Evolutionary conservation across 2,797 vertebrate genomes (phyloP), one percentile per base, ranked within the genome.

Genomic region (Columba guinea): DNA sequence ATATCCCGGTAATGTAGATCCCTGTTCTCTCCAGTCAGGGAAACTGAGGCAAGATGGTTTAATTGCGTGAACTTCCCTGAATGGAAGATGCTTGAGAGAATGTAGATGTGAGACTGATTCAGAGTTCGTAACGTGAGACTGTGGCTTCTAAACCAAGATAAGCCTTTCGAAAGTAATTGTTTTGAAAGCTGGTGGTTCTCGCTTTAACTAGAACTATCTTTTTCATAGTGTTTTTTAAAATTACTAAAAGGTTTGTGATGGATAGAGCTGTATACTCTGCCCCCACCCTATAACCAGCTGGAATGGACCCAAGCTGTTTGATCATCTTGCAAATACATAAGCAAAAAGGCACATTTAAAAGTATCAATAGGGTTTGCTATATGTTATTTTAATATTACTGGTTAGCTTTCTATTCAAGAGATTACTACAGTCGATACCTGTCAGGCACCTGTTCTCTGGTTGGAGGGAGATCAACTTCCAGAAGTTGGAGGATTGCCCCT

Each of bases 161-260:
- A 80, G 7, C 23, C 11, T 74, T 3, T 2, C 23, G 19, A 34
- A 68, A 64, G 32, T 20, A 59, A 26, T 26, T 28, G 7, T 15
- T 83, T 60, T 34, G 23, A 67, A 68, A 70, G 32, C 1, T 32
- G 13, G 4, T 49, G 1, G 0, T 58, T 71, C 51, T 69, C 24
- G 20, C 52, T 65, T 48, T 79, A 46, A 9, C 32, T 77, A 23
- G 39, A 74, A 30, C 34, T 23, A 9, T 37, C 9, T 21, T 68
- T 64, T 26, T 8, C 1, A 0, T 71, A 3, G 27, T 53, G 7
- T 18, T 52, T 78, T 39, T 35, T 17, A 1, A n/a, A 24, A 39
- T 78, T 30, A 12, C 10, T 59, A 12, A 56, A 53, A 34, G 56
- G 8, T 75, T 87, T 76, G 16, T 32, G 3, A 4, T 39, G 13